Evolutionary conservation across 2,797 vertebrate species (phyloP).

Genomic region (Pseudotriccus pelzelni): DNA sequence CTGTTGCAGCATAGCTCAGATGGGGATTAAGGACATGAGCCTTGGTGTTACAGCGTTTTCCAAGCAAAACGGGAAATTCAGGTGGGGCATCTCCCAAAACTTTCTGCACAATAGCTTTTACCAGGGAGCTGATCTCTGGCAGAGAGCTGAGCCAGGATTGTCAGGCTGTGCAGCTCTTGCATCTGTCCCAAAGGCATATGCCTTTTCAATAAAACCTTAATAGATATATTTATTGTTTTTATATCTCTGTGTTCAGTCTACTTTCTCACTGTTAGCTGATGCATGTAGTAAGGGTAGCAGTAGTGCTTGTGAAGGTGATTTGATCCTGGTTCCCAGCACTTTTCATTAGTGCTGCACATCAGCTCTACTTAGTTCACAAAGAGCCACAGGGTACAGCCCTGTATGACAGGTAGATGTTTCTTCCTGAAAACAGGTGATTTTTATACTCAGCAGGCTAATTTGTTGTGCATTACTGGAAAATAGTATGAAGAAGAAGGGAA

Average conservation of each 20-base stretch:
- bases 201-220: not conserved
- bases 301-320: not conserved
- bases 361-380: not conserved
- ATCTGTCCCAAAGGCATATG: not conserved
- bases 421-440: not conserved
- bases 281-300: not conserved
- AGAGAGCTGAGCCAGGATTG: not conserved
- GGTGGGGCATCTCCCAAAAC: not conserved
- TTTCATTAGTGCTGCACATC: not conserved
- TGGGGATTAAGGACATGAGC: not conserved
- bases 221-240: not conserved
- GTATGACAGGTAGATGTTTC: not conserved
- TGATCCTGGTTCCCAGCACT: not conserved
- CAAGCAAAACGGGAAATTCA: not conserved
- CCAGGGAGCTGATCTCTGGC: not conserved
- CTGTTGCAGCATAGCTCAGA: not conserved
- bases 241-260: not conserved
- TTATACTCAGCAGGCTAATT: not conserved
- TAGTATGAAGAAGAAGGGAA: not conserved
- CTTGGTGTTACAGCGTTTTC: not conserved
- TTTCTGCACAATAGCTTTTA: not conserved
- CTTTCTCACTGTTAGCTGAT: not conserved
- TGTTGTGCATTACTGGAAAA: not conserved
- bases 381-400: accelerated
- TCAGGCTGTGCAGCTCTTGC: not conserved